Conservation (phyloP, 2,113 vertebrate genomes). For the Lasiurus borealis region DNA sequence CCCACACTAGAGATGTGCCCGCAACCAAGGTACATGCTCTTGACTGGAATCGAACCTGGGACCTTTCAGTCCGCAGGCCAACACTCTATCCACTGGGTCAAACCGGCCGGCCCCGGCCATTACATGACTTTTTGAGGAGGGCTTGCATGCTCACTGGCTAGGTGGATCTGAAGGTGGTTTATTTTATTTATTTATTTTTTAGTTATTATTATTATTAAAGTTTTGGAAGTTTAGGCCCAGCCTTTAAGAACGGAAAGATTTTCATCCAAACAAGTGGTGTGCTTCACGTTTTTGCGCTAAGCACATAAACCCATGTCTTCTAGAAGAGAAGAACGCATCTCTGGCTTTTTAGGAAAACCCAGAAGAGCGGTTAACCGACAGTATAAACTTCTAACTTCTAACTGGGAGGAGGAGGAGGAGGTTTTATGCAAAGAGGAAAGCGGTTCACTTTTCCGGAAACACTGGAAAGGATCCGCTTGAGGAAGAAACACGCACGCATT, state of each 20-base stretch:
- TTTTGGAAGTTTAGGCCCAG: slow-evolving; percentile 19
- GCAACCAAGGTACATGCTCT: no score
- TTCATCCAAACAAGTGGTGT: slow-evolving; percentile 11
- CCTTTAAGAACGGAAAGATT: not conserved
- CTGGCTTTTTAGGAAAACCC: not conserved
- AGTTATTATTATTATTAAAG: not conserved
- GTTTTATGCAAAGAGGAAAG: not conserved
- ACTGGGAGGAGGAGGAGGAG: not conserved
- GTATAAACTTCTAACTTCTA: not conserved
- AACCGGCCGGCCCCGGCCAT: no score
- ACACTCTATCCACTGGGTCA: no score
- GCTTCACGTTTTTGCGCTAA: not conserved
- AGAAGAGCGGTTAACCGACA: not conserved
- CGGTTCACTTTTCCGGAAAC: slow-evolving; percentile 18
- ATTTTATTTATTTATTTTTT: not conserved
- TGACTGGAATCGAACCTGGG: no score
- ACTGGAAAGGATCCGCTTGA: not conserved
- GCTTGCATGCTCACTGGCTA: not conserved
- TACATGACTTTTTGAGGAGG: not conserved
- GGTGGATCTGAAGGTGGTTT: not conserved
- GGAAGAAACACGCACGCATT: slow-evolving; percentile 59
- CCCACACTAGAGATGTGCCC: no score
- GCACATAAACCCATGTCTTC: not conserved
- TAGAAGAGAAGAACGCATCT: not conserved
- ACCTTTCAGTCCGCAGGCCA: no score